Evolutionary conservation across 2,113 vertebrate species (phyloP), one percentile per base, ranked within the genome.

Genomic region (pig (Sus scrofa)): DNA sequence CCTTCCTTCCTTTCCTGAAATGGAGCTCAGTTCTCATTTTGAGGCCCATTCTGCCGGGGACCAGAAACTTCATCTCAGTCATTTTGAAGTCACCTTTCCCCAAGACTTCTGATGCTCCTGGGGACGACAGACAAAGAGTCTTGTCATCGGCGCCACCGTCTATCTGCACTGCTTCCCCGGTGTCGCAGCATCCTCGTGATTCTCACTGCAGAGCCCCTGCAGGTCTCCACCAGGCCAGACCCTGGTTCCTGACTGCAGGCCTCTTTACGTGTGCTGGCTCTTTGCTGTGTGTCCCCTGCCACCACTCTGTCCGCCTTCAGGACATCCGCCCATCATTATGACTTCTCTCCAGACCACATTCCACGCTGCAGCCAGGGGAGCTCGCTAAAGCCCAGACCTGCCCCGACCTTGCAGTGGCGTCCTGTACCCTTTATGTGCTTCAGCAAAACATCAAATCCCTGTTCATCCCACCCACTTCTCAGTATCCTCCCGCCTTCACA

Each of bases 251-350:
- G 50, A 52, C 30, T 65, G 6, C 84, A 79, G 32, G 18, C 44
- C 60, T 24, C 32, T 67, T 56, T 34, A 19, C 39, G 11, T 84
- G 18, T 67, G 0, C 22, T 20, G 56, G 63, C 60, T 60, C n/a
- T 32, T 50, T 60, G 86, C 97, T 90, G 6, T 52, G 78, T 70
- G 92, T 6, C 60, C 70, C 2, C 63, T 39, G 2, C 91, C 60
- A 82, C 81, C 22, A 88, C n/a, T 22, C 90, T 62, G 8, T 63
- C 56, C 27, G 4, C 58, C 67, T 97, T 79, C 92, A 85, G 34
- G 62, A 32, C 3, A 24, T 20, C 34, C 20, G 18, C 71, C 34
- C 6, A 0, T 18, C 34, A 27, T 34, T 75, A 39, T 39, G 77
- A 15, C 32, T 86, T 67, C 19, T 20, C 7, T 58, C n/a, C 74